A percentile compares a stretch with the other conserved stretches of the same genome.
phyloP scores from a whole-genome alignment of 2,113 vertebrate genomes.

The Chlorodrepanis virens region DNA sequence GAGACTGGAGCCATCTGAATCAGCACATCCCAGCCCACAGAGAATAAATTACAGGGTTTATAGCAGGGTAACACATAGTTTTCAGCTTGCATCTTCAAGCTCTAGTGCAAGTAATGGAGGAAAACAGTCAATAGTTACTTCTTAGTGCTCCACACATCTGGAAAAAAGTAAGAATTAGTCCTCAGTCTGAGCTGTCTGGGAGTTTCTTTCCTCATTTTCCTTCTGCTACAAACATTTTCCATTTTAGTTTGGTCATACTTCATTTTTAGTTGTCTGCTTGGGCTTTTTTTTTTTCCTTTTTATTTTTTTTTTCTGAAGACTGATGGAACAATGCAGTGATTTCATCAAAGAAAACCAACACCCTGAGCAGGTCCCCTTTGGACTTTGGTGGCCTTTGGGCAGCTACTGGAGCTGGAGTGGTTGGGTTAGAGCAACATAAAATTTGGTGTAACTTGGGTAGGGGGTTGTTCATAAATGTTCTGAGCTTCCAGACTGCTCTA shows the following conservation, averaged over 20 bases:
- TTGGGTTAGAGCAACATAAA: fast-evolving
- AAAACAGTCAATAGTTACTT: slow-evolving; percentile 47
- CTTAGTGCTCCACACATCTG: slow-evolving; percentile 65
- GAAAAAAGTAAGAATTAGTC: slow-evolving; percentile 59
- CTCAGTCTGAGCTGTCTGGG: slow-evolving; percentile 25
- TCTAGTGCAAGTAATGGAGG: slow-evolving; percentile 46
- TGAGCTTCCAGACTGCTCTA: not conserved
- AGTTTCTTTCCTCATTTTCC: slow-evolving; percentile 52
- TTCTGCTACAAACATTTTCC: slow-evolving; percentile 70
- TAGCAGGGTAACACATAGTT: slow-evolving; percentile 69
- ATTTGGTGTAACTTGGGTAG: not conserved
- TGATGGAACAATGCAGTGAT: not conserved
- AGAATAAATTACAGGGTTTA: slow-evolving; percentile 74
- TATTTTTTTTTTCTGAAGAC: not conserved
- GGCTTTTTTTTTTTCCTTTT: not conserved
- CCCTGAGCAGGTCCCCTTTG: not conserved
- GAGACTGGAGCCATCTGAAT: slow-evolving; percentile 73
- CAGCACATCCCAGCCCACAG: slow-evolving; percentile 74
- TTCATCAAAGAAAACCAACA: not conserved
- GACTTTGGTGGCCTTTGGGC: not conserved
- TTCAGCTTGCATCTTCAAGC: slow-evolving; percentile 72
- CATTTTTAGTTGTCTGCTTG: slow-evolving; percentile 49
- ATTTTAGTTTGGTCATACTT: slow-evolving; percentile 40
- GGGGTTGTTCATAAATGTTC: not conserved
- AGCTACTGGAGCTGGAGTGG: not conserved